phyloP scores from a whole-genome alignment of 2,797 vertebrate genomes.

The Urosaurus nigricauda region DNA sequence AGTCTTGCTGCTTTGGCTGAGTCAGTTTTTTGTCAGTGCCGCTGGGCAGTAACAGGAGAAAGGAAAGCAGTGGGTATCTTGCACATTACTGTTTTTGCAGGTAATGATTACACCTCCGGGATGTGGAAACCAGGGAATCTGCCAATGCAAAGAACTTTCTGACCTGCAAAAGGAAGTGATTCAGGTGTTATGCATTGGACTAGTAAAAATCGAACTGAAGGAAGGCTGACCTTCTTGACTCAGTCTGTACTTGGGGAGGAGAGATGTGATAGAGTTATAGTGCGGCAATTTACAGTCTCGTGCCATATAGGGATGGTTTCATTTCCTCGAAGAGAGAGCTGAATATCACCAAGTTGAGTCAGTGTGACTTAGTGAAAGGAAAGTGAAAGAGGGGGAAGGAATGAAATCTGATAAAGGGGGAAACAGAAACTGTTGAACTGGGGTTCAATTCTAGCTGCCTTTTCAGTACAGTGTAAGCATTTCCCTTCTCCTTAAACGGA shows the following conservation, averaged over 20 bases:
- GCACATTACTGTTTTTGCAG: neutral
- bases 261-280: no score
- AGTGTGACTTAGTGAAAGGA: neutral
- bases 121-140: neutral
- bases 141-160: neutral
- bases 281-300: neutral
- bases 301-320: neutral
- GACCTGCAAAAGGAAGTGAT: neutral
- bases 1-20: conserved; percentile 9
- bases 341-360: neutral
- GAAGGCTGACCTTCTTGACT: no score
- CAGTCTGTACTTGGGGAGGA: neutral
- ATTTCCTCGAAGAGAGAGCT: neutral
- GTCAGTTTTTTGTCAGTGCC: neutral
- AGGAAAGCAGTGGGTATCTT: neutral
- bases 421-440: neutral
- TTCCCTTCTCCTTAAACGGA: neutral
- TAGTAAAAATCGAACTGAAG: neutral
- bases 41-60: neutral
- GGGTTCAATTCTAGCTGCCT: neutral
- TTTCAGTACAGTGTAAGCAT: neutral
- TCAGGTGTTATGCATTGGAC: neutral
- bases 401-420: neutral
- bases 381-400: neutral
- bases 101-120: neutral